phyloP scores from a whole-genome alignment of 2,888 invertebrate genomes.

The Entomobrya proxima region DNA sequence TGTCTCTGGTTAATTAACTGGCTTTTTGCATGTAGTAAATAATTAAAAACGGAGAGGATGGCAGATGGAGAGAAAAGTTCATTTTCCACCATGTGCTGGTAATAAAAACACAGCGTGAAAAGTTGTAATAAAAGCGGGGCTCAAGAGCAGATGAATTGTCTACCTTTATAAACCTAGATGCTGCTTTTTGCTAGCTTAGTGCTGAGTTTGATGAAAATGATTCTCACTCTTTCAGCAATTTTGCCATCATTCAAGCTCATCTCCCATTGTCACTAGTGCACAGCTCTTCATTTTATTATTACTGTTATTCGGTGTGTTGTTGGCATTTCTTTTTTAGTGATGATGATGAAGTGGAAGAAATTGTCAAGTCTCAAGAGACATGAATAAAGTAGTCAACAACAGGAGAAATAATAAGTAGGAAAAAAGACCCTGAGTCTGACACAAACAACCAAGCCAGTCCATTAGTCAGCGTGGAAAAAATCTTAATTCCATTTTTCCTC shows the following conservation, averaged over 20 bases:
- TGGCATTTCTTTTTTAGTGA: too few species aligned
- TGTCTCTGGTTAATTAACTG: background rate
- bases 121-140: background rate
- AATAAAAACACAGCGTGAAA: background rate
- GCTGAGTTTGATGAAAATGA: background rate
- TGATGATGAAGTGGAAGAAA: background rate
- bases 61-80: background rate
- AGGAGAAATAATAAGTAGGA: too few species aligned
- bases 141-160: too few species aligned
- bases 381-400: background rate
- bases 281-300: background rate
- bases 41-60: too few species aligned
- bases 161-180: too few species aligned
- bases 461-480: background rate
- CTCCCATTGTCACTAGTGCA: background rate
- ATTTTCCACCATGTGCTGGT: too few species aligned
- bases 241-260: background rate
- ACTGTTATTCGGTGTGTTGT: background rate
- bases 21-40: background rate
- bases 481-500: conserved; percentile 34
- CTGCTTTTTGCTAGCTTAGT: too few species aligned
- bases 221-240: background rate
- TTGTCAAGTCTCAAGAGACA: background rate
- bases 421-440: too few species aligned
- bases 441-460: background rate